Conservation (phyloP, 2,113 vertebrate species). For the Phocoena phocoena region DNA sequence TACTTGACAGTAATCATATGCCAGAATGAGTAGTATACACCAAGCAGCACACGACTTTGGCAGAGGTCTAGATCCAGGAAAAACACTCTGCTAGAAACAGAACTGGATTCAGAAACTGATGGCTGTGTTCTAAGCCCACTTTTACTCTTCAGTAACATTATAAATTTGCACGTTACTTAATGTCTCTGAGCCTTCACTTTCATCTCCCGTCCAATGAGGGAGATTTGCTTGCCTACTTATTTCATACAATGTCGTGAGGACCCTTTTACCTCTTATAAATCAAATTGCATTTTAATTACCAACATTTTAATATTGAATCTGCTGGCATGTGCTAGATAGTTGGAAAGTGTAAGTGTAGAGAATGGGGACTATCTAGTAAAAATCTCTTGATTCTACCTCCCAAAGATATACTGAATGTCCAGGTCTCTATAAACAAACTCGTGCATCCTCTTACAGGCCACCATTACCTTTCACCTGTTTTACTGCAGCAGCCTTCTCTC, state of each 20-base stretch:
- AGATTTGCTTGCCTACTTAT: neutral
- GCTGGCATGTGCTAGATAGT: neutral
- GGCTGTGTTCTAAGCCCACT: neutral
- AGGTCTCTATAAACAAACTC: neutral
- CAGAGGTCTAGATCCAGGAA: neutral
- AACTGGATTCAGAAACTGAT: neutral
- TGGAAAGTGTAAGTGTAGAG: neutral
- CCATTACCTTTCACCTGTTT: neutral
- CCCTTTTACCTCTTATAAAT: neutral
- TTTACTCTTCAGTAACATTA: neutral
- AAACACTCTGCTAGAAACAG: neutral
- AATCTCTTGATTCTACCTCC: neutral
- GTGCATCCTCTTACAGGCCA: rapidly evolving
- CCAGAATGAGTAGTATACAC: neutral
- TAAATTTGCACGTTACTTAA: neutral
- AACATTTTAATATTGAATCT: neutral
- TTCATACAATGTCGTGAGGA: neutral
- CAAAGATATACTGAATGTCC: neutral
- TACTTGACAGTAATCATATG: neutral
- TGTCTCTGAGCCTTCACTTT: neutral
- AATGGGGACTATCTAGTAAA: neutral
- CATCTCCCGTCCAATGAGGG: neutral
- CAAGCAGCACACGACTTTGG: neutral
- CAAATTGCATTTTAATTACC: neutral
- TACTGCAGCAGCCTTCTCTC: neutral